A percentile compares a stretch with the other conserved stretches of the same genome.
Evolutionary conservation across 53 echinoderm and acorn worm species (phyloP).

Genomic region (Mesocentrotus franciscanus): DNA sequence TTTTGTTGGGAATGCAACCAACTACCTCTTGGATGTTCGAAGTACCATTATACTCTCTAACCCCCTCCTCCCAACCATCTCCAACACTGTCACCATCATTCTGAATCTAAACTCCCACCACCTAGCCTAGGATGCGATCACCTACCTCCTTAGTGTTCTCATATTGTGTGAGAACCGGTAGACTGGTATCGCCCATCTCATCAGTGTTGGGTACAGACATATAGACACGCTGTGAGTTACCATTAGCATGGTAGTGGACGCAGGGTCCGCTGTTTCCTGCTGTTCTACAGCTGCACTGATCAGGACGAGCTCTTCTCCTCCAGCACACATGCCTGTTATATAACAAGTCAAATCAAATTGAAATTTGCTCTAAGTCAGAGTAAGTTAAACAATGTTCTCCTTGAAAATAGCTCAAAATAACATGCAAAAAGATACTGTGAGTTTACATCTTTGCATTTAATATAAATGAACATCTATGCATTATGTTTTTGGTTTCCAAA

Average conservation of each 20-base stretch:
- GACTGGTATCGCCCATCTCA: constrained; percentile 28
- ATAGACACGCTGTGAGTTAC: constrained; percentile 63
- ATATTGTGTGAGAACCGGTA: constrained; percentile 6
- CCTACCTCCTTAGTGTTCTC: constrained; percentile 28
- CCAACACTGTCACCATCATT: neutral
- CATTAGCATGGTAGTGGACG: constrained; percentile 57
- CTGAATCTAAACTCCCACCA: neutral
- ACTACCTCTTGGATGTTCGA: neutral
- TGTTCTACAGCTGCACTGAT: neutral
- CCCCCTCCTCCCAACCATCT: neutral
- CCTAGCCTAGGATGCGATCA: neutral
- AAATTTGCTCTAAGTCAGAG: neutral
- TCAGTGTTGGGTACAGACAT: constrained; percentile 58
- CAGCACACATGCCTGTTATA: constrained; percentile 43
- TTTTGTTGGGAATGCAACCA: neutral
- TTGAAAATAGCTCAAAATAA: too few species aligned
- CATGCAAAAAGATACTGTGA: too few species aligned
- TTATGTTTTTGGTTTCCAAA: too few species aligned
- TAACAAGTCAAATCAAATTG: neutral
- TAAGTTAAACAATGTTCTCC: too few species aligned
- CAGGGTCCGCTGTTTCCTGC: neutral
- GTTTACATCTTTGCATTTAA: too few species aligned
- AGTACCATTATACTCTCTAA: neutral
- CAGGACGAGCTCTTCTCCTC: neutral
- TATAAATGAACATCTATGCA: too few species aligned